phyloP scores from a whole-genome alignment of 1,140 invertebrate species.

The Epicauta chinensis region DNA sequence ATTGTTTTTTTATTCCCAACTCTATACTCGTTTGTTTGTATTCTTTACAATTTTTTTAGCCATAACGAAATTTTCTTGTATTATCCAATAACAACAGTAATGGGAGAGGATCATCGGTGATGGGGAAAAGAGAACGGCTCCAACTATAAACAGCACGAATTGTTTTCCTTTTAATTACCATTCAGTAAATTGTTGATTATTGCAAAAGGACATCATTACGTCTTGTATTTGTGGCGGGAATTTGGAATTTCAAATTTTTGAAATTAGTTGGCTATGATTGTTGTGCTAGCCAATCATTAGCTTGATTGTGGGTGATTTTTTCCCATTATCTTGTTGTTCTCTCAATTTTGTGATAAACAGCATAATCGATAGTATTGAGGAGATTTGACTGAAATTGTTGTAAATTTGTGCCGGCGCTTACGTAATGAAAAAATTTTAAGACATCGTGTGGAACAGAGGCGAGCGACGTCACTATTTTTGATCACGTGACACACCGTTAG shows the following conservation, averaged over 20 bases:
- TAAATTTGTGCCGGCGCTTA: slow-evolving; percentile 31
- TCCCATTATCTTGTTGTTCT: too few species aligned
- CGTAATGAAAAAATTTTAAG: slow-evolving; percentile 39
- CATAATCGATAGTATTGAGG: neutral
- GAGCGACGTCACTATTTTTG: slow-evolving; percentile 45
- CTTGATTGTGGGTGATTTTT: neutral
- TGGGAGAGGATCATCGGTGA: too few species aligned
- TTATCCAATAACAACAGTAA: too few species aligned
- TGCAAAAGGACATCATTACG: neutral
- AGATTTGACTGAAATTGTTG: slow-evolving; percentile 14
- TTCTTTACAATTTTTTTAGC: too few species aligned
- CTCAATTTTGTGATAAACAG: neutral
- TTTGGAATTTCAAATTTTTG: slow-evolving; percentile 13
- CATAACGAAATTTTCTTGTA: too few species aligned
- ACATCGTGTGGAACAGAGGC: slow-evolving; percentile 30
- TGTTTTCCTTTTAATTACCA: too few species aligned
- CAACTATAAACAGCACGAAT: too few species aligned
- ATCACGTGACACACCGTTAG: slow-evolving; percentile 47
- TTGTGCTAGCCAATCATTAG: neutral
- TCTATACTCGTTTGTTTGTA: too few species aligned
- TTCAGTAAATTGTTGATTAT: too few species aligned
- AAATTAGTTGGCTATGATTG: neutral
- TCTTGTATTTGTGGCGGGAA: slow-evolving; percentile 11
- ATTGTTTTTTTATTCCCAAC: neutral
- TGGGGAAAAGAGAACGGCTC: too few species aligned